phyloP scores from a whole-genome alignment of 2,888 invertebrate genomes.

The Eurois occulta region DNA sequence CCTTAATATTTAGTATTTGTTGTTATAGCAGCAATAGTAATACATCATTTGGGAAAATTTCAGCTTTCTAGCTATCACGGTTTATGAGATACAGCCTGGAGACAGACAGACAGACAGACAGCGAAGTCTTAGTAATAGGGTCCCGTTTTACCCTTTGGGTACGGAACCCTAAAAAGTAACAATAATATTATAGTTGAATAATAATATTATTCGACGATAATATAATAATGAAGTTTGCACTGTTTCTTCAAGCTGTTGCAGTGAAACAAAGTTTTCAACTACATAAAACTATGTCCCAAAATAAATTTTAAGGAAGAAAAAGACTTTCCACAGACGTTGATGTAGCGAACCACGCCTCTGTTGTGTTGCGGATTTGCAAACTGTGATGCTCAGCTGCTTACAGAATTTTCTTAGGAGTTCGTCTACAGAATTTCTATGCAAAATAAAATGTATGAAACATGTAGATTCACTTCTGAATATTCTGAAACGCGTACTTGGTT shows the following conservation, averaged over 20 bases:
- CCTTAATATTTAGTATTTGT: too few species aligned
- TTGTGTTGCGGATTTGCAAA: constrained; percentile 10
- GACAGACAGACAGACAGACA: too few species aligned
- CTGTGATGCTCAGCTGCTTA: constrained; percentile 1
- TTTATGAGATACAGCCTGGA: too few species aligned
- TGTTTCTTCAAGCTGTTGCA: constrained; percentile 11
- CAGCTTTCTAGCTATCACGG: too few species aligned
- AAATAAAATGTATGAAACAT: constrained; percentile 5
- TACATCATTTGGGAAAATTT: too few species aligned
- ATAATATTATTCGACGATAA: neutral
- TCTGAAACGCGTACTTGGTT: neutral
- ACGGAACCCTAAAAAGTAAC: too few species aligned
- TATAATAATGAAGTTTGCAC: neutral
- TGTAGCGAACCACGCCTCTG: constrained; percentile 5
- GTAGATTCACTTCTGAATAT: neutral
- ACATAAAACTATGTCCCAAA: neutral
- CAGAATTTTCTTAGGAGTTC: neutral
- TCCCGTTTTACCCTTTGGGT: too few species aligned
- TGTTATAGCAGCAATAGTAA: too few species aligned
- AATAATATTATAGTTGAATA: neutral
- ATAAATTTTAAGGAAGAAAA: neutral
- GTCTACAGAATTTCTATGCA: neutral
- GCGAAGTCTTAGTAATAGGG: too few species aligned
- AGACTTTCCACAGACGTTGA: neutral
- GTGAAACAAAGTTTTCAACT: neutral